These are phyloP conservation scores for Alca torda DNA, from an alignment of 2,797 vertebrate genomes.

Conservation along the genomic window DNA sequence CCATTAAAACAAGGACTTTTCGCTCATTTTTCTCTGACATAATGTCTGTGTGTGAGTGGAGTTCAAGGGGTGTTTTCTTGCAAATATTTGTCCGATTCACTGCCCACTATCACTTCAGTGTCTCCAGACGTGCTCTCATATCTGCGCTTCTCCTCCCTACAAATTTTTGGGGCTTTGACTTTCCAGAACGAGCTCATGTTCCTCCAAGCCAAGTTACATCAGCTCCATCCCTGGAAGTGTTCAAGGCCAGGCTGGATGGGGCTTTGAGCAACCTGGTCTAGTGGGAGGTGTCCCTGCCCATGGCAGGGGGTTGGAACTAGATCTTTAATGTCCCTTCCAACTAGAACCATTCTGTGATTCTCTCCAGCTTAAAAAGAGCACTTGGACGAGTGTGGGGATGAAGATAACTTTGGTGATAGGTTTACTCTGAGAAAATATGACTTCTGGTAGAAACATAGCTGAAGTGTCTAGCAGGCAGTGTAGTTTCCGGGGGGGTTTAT, in stretches of 20 bases:
- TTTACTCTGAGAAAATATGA: neutral
- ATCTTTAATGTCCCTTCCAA: too few species aligned
- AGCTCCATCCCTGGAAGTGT: too few species aligned
- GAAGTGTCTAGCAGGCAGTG: neutral
- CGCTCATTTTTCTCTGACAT: neutral
- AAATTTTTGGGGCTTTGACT: neutral
- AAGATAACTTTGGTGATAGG: neutral
- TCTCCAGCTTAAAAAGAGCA: neutral
- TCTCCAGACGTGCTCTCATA: neutral
- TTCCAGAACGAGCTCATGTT: neutral
- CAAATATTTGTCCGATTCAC: neutral
- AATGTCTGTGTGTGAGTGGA: neutral
- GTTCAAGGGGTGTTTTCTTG: neutral
- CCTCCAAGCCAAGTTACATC: neutral
- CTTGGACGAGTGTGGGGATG: neutral
- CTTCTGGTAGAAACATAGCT: rapidly evolving
- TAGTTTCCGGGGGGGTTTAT: neutral
- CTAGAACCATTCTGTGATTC: too few species aligned
- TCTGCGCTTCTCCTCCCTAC: neutral
- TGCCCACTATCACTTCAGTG: neutral
- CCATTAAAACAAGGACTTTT: neutral
- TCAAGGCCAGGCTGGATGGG: too few species aligned
- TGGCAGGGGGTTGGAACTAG: too few species aligned
- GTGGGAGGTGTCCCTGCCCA: too few species aligned
- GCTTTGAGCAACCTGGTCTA: too few species aligned